Evolutionary conservation across 2,113 vertebrate genomes (phyloP).

Genomic region (Odontophorus gujanensis): DNA sequence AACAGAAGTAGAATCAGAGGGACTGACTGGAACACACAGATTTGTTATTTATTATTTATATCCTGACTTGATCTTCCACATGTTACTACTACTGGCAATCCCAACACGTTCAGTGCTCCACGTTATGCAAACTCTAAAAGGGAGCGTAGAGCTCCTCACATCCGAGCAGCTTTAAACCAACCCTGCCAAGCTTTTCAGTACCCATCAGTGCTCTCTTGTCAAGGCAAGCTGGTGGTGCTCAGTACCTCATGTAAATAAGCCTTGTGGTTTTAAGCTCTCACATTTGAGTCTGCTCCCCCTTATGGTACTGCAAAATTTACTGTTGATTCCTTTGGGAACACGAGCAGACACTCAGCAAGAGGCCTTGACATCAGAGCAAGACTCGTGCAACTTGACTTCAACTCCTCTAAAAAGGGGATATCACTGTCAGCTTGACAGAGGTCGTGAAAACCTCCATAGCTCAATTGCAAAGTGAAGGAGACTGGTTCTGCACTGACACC

Average conservation of each 20-base stretch:
- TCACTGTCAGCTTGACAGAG: not conserved
- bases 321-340: not conserved
- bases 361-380: not conserved
- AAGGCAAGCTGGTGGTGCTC: not conserved
- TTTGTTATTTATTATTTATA: conserved; percentile 67
- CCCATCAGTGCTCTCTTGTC: not conserved
- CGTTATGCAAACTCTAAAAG: not conserved
- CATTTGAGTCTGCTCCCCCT: not conserved
- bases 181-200: not conserved
- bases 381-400: not conserved
- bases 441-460: not conserved
- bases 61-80: conserved; percentile 43
- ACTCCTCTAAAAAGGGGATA: not conserved
- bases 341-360: not conserved
- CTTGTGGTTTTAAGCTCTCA: not conserved
- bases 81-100: not conserved
- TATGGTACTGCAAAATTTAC: not conserved
- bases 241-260: not conserved
- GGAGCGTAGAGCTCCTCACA: not conserved
- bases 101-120: conserved; percentile 1
- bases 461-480: not conserved
- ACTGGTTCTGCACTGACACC: not conserved
- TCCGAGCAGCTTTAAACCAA: not conserved
- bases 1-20: conserved; percentile 41
- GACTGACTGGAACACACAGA: conserved; percentile 42